Evolutionary conservation across 2,888 invertebrate genomes (phyloP), one percentile per base, ranked within the genome.

Genomic region (Pandemis corylana): DNA sequence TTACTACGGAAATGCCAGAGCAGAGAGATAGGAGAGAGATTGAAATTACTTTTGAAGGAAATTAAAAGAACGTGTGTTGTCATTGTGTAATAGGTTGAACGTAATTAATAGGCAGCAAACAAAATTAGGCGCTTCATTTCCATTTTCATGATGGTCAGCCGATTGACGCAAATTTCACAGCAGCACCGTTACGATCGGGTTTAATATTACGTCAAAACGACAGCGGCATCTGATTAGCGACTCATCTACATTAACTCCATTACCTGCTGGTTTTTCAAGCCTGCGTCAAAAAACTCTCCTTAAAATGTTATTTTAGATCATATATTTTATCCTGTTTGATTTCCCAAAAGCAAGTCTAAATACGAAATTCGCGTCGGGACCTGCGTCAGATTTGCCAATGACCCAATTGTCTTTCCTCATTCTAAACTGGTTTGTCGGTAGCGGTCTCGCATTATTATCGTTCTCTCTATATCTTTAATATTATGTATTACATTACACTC

Each of bases 401-500:
- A 67, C 61, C 67, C 49, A 62, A 66, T 66, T 66, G 49, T 1
- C 61, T 72, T 61, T 72, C 72, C 72, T 72, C 49, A 13, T 67
- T 41, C n/a, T 41, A 42, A 67, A 72, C 72, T 42, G 46, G 72
- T 71, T 65, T 36, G 28, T 36, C 10, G 13, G 62, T n/a, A 62
- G 20, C 42, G 13, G 42, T 42, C n/a, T 41, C 62, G 36, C 7
- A 46, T 65, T 70, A 36, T n/a, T 49, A 49, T 64, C 49, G 41
- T 49, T 28, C 28, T 3, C 10, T 1, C 7, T 2, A 20, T 56
- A 56, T 56, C 20, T 51, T 49, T 49, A 12, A 10, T 49, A 44
- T 44, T 9, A 44, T 9, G 44, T 44, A 2, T 44, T 20, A 0
- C 20, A 20, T 20, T 20, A 20, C 20, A 7, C 7, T 44, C 44